Conservation (phyloP, 2,797 vertebrate species). For the Rhadinocentrus ornatus region DNA sequence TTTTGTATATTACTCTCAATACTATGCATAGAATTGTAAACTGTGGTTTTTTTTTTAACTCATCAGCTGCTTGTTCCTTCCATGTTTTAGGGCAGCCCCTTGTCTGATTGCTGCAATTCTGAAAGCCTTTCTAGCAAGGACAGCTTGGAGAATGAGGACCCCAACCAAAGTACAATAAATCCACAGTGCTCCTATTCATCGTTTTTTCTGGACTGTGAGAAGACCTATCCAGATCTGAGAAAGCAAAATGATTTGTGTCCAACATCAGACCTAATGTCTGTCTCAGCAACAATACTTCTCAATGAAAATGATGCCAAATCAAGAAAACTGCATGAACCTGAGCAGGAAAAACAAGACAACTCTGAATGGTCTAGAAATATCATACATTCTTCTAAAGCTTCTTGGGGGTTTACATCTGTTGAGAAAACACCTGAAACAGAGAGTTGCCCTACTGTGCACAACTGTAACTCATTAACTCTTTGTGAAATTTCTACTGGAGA, state of each 20-base stretch:
- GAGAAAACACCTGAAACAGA: constrained; percentile 39
- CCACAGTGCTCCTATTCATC: constrained; percentile 57
- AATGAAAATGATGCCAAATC: constrained; percentile 45
- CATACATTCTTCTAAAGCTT: constrained; percentile 49
- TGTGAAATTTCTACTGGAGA: constrained; percentile 35
- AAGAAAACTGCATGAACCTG: constrained; percentile 27
- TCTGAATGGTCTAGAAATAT: constrained; percentile 31
- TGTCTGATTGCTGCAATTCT: constrained; percentile 80
- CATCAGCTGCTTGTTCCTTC: constrained; percentile 20
- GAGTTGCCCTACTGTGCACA: constrained; percentile 23
- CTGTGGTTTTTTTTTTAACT: neutral
- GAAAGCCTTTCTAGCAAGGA: constrained; percentile 90
- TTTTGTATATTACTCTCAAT: constrained; percentile 6
- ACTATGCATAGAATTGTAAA: constrained; percentile 11
- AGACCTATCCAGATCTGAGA: constrained; percentile 53
- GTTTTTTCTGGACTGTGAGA: constrained; percentile 61
- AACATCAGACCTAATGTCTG: constrained; percentile 52
- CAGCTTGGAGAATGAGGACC: constrained; percentile 88
- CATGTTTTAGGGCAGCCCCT: constrained; percentile 82
- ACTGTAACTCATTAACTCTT: constrained; percentile 47
- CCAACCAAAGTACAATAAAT: constrained; percentile 61
- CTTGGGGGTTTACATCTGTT: constrained; percentile 41
- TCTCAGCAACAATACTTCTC: constrained; percentile 67
- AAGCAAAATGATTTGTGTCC: constrained; percentile 56
- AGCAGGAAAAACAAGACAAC: constrained; percentile 36